Evolutionary conservation across 2,797 vertebrate genomes (phyloP).

Genomic region (Emydoidea blandingii): DNA sequence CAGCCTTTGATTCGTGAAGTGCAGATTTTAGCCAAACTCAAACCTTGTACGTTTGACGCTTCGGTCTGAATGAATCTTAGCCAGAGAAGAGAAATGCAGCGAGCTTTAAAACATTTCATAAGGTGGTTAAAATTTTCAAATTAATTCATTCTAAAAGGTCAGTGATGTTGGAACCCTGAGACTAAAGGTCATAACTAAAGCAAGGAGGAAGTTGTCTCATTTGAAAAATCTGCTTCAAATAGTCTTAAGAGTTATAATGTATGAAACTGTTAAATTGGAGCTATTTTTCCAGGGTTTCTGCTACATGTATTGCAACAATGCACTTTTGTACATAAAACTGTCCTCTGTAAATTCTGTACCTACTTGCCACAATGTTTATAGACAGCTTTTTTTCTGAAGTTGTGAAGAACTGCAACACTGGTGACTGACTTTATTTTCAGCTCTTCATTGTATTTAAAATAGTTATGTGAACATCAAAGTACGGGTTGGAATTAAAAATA

Average conservation of each 20-base stretch:
- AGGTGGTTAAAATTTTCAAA: slow-evolving; percentile 49
- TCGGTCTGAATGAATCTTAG: slow-evolving; percentile 43
- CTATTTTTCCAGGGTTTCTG: slow-evolving; percentile 62
- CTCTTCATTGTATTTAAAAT: slow-evolving; percentile 78
- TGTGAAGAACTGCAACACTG: slow-evolving; percentile 68
- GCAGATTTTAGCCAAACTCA: slow-evolving; percentile 36
- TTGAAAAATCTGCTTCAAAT: slow-evolving; percentile 60
- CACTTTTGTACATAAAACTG: slow-evolving; percentile 81
- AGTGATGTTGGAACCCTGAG: slow-evolving; percentile 65
- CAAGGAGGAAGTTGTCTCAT: slow-evolving; percentile 67
- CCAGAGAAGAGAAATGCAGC: slow-evolving; percentile 28
- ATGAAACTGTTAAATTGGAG: slow-evolving; percentile 66
- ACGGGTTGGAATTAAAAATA: slow-evolving; percentile 77
- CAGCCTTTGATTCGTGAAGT: slow-evolving; percentile 38
- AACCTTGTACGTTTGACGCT: slow-evolving; percentile 46
- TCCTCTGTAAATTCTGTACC: slow-evolving; percentile 82
- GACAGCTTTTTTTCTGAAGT: slow-evolving; percentile 72
- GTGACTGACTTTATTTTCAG: slow-evolving; percentile 65
- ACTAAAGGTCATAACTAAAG: slow-evolving; percentile 80
- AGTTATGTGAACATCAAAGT: slow-evolving; percentile 68
- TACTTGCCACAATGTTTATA: slow-evolving; percentile 78
- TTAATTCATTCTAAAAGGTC: slow-evolving; percentile 39
- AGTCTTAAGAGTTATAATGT: slow-evolving; percentile 65
- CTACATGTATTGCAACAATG: slow-evolving; percentile 77
- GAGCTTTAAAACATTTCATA: slow-evolving; percentile 62